These are phyloP conservation scores for Onychomys arenicola DNA, from an alignment of 2,797 vertebrate genomes.

Conservation along the genomic window DNA sequence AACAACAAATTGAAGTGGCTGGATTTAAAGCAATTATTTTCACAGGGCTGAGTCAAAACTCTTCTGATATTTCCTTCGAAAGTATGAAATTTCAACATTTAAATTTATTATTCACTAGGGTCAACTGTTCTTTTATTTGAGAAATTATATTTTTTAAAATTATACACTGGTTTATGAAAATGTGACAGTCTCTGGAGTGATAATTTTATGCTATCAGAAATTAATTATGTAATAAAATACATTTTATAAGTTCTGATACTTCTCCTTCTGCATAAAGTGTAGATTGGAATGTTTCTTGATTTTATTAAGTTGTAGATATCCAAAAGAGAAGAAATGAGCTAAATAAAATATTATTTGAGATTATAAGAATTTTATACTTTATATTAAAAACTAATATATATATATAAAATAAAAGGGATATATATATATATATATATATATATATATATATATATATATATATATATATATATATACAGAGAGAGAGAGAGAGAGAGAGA, in stretches of 20 bases:
- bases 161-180: neutral
- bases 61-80: neutral
- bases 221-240: neutral
- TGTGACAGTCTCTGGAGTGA: neutral
- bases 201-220: constrained; percentile 24
- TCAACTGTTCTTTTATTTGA: neutral
- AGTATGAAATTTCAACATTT: neutral
- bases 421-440: neutral
- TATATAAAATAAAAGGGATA: neutral
- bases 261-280: neutral
- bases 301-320: neutral
- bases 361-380: constrained; percentile 10
- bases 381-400: neutral
- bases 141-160: neutral
- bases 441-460: neutral
- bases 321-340: neutral
- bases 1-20: constrained; percentile 27
- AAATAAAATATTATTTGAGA: neutral
- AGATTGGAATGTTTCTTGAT: neutral
- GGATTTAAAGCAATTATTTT: neutral
- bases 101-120: neutral
- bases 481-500: neutral
- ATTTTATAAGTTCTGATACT: neutral
- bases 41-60: neutral
- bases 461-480: neutral